Evolutionary conservation across 2,888 invertebrate species (phyloP).

Genomic region (Carterocephalus palaemon): DNA sequence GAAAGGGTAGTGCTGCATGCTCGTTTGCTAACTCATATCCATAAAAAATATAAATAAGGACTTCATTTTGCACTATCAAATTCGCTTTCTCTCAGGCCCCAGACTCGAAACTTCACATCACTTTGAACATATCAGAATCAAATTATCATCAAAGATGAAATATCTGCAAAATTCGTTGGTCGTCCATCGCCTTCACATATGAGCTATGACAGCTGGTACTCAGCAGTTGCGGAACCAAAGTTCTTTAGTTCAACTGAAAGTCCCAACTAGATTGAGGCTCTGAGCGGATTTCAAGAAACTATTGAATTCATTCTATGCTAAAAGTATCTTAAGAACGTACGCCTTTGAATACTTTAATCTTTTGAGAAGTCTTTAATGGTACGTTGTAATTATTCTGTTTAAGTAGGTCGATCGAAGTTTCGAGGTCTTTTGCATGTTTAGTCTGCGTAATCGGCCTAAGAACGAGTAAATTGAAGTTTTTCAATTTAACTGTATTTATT

Average conservation of each 20-base stretch:
- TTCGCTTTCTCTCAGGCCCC: no score
- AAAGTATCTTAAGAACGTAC: constrained; percentile 13
- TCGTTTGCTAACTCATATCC: no score
- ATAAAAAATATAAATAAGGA: no score
- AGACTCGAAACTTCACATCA: no score
- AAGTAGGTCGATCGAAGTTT: neutral
- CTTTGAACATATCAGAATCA: no score
- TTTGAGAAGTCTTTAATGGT: constrained; percentile 2
- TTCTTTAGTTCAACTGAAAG: constrained; percentile 16
- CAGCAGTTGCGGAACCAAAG: constrained; percentile 8
- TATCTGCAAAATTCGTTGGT: neutral
- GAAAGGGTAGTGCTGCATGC: no score
- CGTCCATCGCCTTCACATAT: neutral
- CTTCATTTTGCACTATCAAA: no score
- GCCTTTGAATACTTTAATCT: constrained; percentile 21
- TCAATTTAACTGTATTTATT: no score
- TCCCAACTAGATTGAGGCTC: constrained; percentile 19
- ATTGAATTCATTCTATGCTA: constrained; percentile 14
- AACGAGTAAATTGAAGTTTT: no score
- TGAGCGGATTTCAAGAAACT: constrained; percentile 15
- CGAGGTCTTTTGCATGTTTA: neutral
- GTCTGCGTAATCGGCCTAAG: no score
- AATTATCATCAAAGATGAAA: no score
- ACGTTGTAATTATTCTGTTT: constrained; percentile 6
- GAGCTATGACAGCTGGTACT: neutral